These are phyloP conservation scores for Promerops cafer DNA, from an alignment of 2,113 vertebrate species.

Conservation along the genomic window DNA sequence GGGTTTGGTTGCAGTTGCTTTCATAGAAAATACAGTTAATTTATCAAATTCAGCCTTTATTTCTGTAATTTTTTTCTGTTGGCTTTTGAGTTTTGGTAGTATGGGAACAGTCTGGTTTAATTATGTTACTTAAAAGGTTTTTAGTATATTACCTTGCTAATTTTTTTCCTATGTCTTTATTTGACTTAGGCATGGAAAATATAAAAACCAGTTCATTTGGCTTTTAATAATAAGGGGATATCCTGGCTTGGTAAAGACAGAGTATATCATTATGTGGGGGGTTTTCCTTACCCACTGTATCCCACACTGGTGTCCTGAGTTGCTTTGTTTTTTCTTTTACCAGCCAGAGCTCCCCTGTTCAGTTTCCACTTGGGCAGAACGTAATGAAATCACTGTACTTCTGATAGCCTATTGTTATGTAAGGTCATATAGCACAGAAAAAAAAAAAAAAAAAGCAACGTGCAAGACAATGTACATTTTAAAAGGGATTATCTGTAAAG, in stretches of 20 bases:
- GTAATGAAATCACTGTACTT: background rate
- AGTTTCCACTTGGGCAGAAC: background rate
- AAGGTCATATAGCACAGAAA: background rate
- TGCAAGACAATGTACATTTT: background rate
- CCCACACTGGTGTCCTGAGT: background rate
- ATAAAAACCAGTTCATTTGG: background rate
- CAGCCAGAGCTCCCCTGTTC: background rate
- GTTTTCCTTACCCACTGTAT: background rate
- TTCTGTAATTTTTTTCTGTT: background rate
- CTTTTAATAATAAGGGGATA: background rate
- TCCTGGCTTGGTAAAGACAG: background rate
- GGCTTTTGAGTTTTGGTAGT: background rate
- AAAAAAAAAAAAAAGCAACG: background rate
- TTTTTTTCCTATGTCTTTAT: background rate
- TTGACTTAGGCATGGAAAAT: background rate
- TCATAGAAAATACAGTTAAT: background rate
- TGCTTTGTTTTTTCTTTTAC: background rate
- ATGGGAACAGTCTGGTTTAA: background rate
- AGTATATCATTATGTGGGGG: fast-evolving
- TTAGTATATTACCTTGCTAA: background rate
- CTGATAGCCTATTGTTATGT: background rate
- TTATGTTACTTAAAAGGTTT: background rate
- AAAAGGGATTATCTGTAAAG: background rate
- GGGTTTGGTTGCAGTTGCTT: background rate
- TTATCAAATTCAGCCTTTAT: background rate